Evolutionary conservation across 2,113 vertebrate genomes (phyloP).

Genomic region (Oryzias melastigma): DNA sequence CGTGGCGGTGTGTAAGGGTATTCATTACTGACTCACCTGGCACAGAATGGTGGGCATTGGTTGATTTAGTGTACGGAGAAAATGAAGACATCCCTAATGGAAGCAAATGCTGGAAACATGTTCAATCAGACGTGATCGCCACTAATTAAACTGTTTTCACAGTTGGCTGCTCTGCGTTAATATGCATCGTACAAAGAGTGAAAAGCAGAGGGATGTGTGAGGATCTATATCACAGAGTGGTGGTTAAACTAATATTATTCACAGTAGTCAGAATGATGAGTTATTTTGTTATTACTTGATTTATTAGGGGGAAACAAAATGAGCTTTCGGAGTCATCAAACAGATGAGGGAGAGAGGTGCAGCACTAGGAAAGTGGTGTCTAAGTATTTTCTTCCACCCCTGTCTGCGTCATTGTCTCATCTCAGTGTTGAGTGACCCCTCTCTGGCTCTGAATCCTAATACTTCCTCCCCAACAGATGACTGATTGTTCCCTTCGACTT

Average conservation of each 20-base stretch:
- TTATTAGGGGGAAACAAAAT: not conserved
- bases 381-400: conserved; percentile 24
- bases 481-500: conserved; percentile 76
- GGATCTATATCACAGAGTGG: conserved; percentile 55
- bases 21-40: conserved; percentile 65
- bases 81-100: conserved; percentile 75
- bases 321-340: conserved; percentile 10
- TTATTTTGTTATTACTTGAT: conserved; percentile 30
- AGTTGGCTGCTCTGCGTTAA: conserved; percentile 72
- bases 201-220: conserved; percentile 43
- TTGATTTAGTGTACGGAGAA: conserved; percentile 57
- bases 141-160: conserved; percentile 80
- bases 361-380: conserved; percentile 7
- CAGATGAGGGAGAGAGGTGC: conserved; percentile 27
- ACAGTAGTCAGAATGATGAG: conserved; percentile 39
- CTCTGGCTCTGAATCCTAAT: conserved; percentile 46
- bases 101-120: conserved; percentile 78
- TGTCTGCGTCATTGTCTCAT: conserved; percentile 35
- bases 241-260: conserved; percentile 51
- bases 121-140: conserved; percentile 78
- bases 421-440: conserved; percentile 47
- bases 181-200: conserved; percentile 64
- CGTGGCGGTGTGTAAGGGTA: not conserved
- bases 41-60: conserved; percentile 63
- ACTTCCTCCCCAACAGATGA: conserved; percentile 80